Evolutionary conservation across 37 sponge, comb jelly and placozoan species (phyloP), one percentile per base, ranked within the genome.

Genomic region (Dysidea cf. avara): DNA sequence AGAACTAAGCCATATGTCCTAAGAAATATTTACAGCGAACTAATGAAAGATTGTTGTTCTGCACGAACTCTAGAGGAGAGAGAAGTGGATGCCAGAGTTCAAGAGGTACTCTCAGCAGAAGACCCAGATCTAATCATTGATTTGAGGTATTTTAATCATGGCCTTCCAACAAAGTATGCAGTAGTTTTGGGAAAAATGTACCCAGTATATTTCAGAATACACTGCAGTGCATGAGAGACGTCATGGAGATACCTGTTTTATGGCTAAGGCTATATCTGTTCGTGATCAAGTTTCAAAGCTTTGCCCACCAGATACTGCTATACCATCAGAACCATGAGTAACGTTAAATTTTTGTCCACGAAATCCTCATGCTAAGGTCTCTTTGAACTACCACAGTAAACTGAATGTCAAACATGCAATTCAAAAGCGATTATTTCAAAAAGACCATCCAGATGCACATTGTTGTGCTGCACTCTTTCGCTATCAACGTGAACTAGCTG

Each of bases 201-300:
- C 33, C 9, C 35, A 49, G 37, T 61, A 75, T 33, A 12, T 64
- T 1, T 46, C 50, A 20, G 72, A 71, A 24, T 69, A 71, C 51
- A 34, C 81, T 26, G 63, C 72, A 31, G 81, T 80, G 35, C 64
- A 78, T 43, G 81, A 81, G 21, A 1, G 82, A 22, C 38, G 82
- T 1, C 82, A 81, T 73, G 74, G 66, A 26, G 57, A 29, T 29
- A 57, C 72, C 1, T 32, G n/a, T 46, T 61, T 49, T 49, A 81
- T 72, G 66, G 82, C 82, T 21, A 40, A 38, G 51, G 82, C 68
- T 1, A 66, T 81, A 21, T 81, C 82, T 31, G 82, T 56, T 56
- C 26, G 58, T 24, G 58, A 56, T 56, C 58, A 56, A 56, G 58
- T 56, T 9, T 6, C 58, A 13, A 56, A 56, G 30, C 5, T 5